Percentiles rank a stretch among this genome's conserved stretches.
Evolutionary conservation across 2,797 vertebrate genomes (phyloP).

Genomic region (Betta splendens): DNA sequence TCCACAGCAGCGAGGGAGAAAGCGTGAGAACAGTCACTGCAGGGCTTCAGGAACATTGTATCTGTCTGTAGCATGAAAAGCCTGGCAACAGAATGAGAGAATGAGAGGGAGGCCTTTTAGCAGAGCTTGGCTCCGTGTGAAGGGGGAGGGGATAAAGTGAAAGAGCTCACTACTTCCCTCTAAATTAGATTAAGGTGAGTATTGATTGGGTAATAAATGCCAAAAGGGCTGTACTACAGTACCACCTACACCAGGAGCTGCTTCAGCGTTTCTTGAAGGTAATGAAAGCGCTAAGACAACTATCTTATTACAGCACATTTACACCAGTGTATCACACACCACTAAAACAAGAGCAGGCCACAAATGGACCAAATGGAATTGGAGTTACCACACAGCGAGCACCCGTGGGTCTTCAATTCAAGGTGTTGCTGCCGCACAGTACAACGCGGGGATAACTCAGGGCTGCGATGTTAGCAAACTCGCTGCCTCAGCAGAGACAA

Average conservation of each 20-base stretch:
- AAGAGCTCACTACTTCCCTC: constrained; percentile 68
- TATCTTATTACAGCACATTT: constrained; percentile 54
- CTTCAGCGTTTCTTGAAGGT: constrained; percentile 60
- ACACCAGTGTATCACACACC: constrained; percentile 30
- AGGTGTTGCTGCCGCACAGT: constrained; percentile 22
- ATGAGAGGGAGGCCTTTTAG: constrained; percentile 57
- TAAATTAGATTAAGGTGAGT: constrained; percentile 78
- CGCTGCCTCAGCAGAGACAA: constrained; percentile 57
- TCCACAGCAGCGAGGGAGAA: constrained; percentile 53
- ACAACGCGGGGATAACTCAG: constrained; percentile 50
- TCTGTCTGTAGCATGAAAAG: constrained; percentile 78
- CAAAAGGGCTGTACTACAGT: constrained; percentile 41
- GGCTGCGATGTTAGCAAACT: constrained; percentile 26
- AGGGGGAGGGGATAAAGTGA: constrained; percentile 41
- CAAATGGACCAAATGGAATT: constrained; percentile 30
- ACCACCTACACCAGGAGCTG: constrained; percentile 48
- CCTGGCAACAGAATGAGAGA: constrained; percentile 60
- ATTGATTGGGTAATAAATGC: constrained; percentile 76
- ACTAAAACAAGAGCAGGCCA: constrained; percentile 35
- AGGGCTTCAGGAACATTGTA: constrained; percentile 74
- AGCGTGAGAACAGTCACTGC: constrained; percentile 77
- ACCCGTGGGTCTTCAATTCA: constrained; percentile 11
- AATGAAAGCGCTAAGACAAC: constrained; percentile 61
- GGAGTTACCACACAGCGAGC: constrained; percentile 10
- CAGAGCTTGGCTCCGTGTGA: constrained; percentile 45